These are phyloP conservation scores for Mirza zaza DNA, from an alignment of 2,113 vertebrate genomes.

Conservation along the genomic window DNA sequence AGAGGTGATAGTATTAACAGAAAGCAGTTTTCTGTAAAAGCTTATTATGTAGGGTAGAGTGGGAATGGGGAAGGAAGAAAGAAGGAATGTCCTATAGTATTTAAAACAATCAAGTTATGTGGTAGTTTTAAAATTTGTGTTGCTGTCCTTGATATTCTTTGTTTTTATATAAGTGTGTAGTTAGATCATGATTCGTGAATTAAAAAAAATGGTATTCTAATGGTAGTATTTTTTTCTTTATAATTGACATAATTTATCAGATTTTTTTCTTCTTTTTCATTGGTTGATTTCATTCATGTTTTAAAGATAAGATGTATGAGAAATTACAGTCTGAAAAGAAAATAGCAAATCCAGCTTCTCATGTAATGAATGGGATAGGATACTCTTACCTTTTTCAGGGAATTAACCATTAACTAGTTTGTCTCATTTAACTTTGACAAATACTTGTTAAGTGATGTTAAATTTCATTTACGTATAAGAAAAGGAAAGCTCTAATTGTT, in stretches of 20 bases:
- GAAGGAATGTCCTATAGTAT: not conserved
- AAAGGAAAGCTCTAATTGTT: not conserved
- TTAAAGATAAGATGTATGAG: not conserved
- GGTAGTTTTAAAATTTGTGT: not conserved
- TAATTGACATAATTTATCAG: not conserved
- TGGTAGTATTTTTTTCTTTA: not conserved
- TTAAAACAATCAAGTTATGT: not conserved
- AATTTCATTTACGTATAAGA: not conserved
- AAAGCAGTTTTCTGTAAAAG: not conserved
- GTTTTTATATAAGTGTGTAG: not conserved
- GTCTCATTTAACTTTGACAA: constrained; percentile 1
- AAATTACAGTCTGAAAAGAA: not conserved
- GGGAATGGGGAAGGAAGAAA: not conserved
- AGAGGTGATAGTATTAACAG: not conserved
- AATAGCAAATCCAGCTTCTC: not conserved
- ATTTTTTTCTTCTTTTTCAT: not conserved
- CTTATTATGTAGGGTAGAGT: not conserved
- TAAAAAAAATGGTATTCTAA: not conserved
- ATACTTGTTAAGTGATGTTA: not conserved
- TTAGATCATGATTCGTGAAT: not conserved
- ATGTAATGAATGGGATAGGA: not conserved
- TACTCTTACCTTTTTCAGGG: not conserved
- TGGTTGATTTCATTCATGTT: not conserved
- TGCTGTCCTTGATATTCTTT: not conserved
- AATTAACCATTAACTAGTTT: not conserved